Evolutionary conservation across 2,113 vertebrate genomes (phyloP), one percentile per base, ranked within the genome.

Genomic region (Australoheros scitulus): DNA sequence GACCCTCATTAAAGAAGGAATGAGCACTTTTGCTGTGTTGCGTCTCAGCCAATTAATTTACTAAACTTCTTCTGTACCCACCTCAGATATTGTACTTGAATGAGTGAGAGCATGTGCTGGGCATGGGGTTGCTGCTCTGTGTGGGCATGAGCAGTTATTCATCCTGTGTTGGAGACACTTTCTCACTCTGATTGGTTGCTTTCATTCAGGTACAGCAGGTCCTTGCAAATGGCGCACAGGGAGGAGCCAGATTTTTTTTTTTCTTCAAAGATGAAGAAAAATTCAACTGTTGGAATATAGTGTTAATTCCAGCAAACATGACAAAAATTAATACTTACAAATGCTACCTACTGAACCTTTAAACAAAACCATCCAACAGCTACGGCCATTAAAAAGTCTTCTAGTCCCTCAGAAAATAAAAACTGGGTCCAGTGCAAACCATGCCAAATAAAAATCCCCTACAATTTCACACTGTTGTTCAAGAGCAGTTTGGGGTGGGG

Each of bases 131-230:
- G 24, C 65, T 50, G 65, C 24, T 70, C 65, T 70, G 65, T 43
- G 18, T 50, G 43, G 15, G 43, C 65, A 52, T 24, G 29, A 70
- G 65, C 47, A 68, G 41, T 29, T 50, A 50, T 29, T 29, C 41
- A 29, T 50, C 4, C 5, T 50, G 43, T 20, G 65, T 50, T 50
- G 15, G 41, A 70, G 41, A 10, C 2, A 9, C 41, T 5, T 50
- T 3, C 47, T 50, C 0, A 1, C 65, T 50, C 41, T 70, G 0
- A 72, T 52, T 72, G 65, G 43, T 32, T 72, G 26, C 3, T 32
- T 52, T 32, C 0, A 34, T 72, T 72, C 68, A 55, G 3, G 65
- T 26, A 29, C 13, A 17, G 26, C 5, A 32, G 18, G 32, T 55
- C 11, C 26, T n/a, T 55, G 24, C 47, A 72, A 72, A 72, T 4